Conservation (phyloP, 2,113 vertebrate species). For the Plectropomus leopardus region DNA sequence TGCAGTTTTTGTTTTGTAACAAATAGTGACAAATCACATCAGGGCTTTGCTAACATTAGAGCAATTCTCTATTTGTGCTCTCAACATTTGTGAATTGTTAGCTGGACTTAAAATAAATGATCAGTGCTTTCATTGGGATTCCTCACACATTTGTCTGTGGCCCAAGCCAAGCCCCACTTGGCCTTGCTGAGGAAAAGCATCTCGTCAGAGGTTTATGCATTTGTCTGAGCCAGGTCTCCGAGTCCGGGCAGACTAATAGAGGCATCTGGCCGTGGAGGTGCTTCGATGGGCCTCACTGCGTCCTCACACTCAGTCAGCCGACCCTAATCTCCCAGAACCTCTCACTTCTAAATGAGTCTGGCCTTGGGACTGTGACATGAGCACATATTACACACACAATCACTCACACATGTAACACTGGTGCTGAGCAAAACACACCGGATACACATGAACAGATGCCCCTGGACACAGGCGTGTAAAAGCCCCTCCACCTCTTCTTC, state of each 20-base stretch:
- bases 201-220: conserved; percentile 47
- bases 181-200: conserved; percentile 35
- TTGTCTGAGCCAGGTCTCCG: conserved; percentile 47
- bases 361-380: conserved; percentile 33
- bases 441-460: not conserved
- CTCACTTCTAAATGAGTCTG: conserved; percentile 62
- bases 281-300: conserved; percentile 43
- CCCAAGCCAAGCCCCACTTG: conserved; percentile 42
- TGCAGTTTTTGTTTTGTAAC: conserved; percentile 26
- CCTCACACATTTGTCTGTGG: conserved; percentile 54
- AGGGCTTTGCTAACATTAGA: conserved; percentile 1
- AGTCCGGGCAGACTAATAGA: conserved; percentile 69
- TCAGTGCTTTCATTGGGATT: conserved; percentile 33
- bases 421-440: conserved; percentile 6
- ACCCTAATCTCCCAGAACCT: conserved; percentile 66
- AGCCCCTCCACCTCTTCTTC: not conserved
- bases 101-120: conserved; percentile 44
- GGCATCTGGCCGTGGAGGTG: conserved; percentile 72
- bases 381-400: conserved; percentile 17
- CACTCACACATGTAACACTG: conserved; percentile 8
- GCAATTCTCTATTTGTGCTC: not conserved
- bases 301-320: conserved; percentile 54
- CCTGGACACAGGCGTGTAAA: not conserved
- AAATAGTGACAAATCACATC: conserved; percentile 1
- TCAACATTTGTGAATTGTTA: conserved; percentile 35